Evolutionary conservation across 1,140 invertebrate genomes (phyloP).

Genomic region (Drosophila nannoptera): DNA sequence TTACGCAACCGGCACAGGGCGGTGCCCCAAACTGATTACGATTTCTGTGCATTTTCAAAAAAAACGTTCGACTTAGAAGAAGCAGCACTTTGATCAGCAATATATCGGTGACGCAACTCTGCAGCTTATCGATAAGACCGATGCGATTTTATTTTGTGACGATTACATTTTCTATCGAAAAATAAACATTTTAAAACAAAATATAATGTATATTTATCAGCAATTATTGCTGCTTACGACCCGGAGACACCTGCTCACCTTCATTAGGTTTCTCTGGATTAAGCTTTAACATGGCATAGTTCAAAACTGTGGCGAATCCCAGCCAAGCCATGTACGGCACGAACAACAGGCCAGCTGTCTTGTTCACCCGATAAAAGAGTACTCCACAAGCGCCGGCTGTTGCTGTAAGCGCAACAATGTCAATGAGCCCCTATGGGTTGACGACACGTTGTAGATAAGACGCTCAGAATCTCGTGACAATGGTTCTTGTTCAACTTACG

Average conservation of each 20-base stretch:
- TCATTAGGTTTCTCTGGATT: constrained; percentile 43
- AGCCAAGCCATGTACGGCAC: constrained; percentile 90
- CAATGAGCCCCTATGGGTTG: constrained; percentile 81
- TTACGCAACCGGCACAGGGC: constrained; percentile 15
- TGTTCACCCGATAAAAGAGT: constrained; percentile 85
- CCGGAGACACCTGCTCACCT: constrained; percentile 1
- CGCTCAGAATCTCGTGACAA: constrained; percentile 7
- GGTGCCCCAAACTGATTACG: constrained; percentile 45
- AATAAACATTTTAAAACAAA: constrained; percentile 36
- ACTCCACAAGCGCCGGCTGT: constrained; percentile 83
- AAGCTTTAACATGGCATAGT: constrained; percentile 65
- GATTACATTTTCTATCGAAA: constrained; percentile 37
- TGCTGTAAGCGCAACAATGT: constrained; percentile 83
- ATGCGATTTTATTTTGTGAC: constrained; percentile 31
- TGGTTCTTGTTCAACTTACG: constrained; percentile 80
- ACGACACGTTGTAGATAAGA: constrained; percentile 25
- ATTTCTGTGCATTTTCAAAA: constrained; percentile 55
- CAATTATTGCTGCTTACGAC: constrained; percentile 37
- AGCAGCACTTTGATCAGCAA: constrained; percentile 9
- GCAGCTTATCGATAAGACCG: constrained; percentile 21
- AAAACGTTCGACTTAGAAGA: constrained; percentile 9
- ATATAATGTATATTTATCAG: background rate
- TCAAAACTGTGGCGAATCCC: constrained; percentile 82
- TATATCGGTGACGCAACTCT: constrained; percentile 4
- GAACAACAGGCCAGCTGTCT: constrained; percentile 85